Base-by-base conservation (phyloP, 2,113 vertebrate species). In the Planiliza haematocheilus region DNA sequence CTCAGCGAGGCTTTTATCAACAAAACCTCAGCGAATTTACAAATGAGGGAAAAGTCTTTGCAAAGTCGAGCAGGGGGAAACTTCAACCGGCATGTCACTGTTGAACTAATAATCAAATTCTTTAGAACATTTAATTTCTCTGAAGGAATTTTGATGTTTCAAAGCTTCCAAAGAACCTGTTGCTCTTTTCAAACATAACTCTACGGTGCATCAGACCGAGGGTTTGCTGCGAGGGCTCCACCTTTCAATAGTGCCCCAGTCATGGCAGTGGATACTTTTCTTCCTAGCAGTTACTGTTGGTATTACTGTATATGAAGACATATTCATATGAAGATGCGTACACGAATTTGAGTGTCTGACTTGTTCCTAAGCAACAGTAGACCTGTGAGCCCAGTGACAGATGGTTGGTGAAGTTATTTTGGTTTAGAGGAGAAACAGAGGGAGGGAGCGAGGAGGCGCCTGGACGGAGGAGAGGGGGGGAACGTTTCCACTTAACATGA, bases 381-480 rank as follows among this genome's bases (percentile, higher is more conserved):
- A 90, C 91, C 89, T 91, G 88, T 85, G 88, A 89, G 92, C 86
- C 85, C 89, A 81, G 85, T 87, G 90, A 92, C 93, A 93, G 93
- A 93, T 93, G 93, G 93, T 91, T 91, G 91, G 87, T 91, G 86
- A 93, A 93, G 93, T 93, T 93, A 93, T 94, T 93, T 94, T 93
- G 77, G 89, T 91, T 92, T 86, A 53, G 87, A 88, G 83, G 85
- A 84, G 82, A 82, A 74, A 82, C 61, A 72, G 67, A 73, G 81
- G 81, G 74, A 70, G 83, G 65, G 68, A 79, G 66, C 3, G 41
- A 72, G 45, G 72, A 81, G 86, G 82, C 75, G 72, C 84, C 69
- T 86, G 82, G 79, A 86, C 45, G 68, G 77, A 83, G 83, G 43
- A 62, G 49, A 38, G 56, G 55, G 50, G 70, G 78, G 77, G 41